Evolutionary conservation across 2,888 invertebrate species (phyloP), one percentile per base, ranked within the genome.

Genomic region (Loripinus fragilis): DNA sequence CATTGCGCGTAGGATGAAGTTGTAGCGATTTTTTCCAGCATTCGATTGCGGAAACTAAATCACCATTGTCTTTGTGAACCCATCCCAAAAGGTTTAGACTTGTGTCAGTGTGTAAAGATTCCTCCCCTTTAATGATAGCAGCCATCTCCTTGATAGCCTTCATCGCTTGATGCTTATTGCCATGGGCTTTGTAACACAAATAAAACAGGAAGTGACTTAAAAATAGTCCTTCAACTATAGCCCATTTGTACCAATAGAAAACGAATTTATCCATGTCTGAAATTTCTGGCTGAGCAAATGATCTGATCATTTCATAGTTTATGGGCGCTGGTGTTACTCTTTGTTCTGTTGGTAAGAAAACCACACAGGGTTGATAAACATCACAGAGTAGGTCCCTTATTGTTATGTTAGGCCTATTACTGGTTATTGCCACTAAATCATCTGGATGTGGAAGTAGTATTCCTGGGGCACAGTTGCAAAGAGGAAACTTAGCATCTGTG

Each of bases 1-100:
- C 76, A 45, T 76, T 76, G 60, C 68, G 68, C 33, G 66, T 67
- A 10, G 72, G 76, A 68, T 71, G 50, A 15, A 71, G 28, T 0
- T 28, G 23, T 68, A 67, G 67, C 8, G 76, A 76, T 7, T 38
- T 35, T 20, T 10, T 7, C 38, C 71, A 76, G 42, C 76, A 72
- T 33, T 60, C 35, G 55, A 67, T 67, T 38, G 76, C 76, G 0
- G 52, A 35, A 10, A 33, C 17, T 1, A 45, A 15, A 28, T 76
- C 12, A 25, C 72, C 76, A 23, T 35, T 50, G 52, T 72, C 71
- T 45, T 76, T 76, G 25, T 71, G 35, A 12, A 72, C 38, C 55
- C 55, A 55, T 5, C 55, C 55, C 7, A 42, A 30, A 28, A 55
- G 55, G 55, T 55, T 55, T 23, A 28, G 28, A 55, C 55, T 55